Evolutionary conservation across 2,113 vertebrate genomes (phyloP), one percentile per base, ranked within the genome.

Genomic region (Pterophyllum scalare): DNA sequence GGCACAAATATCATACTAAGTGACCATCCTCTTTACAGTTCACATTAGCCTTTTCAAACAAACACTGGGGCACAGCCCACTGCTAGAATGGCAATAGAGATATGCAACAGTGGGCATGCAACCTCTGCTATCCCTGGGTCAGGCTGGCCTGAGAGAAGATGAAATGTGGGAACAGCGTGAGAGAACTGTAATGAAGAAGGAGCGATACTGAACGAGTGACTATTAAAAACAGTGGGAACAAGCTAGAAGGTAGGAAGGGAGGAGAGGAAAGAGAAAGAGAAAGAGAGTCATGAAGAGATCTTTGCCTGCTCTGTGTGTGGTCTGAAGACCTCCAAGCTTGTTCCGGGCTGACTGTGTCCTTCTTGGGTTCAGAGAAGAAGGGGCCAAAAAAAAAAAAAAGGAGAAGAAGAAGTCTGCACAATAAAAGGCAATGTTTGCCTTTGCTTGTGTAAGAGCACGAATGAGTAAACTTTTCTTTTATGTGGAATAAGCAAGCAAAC

Each of bases 271-370:
- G 67, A 83, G 88, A 81, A 84, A 88, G 81, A 88, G 84, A 78
- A 74, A 84, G 52, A 89, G 88, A 89, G 87, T 40, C 58, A 75
- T 67, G n/a, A 84, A 79, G 86, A 80, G 87, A 89, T 84, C 77
- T 54, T 82, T 49, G 75, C 64, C 83, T 81, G 74, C 95, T 91
- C 89, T 84, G 90, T 96, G 96, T 96, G 96, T 96, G 96, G 95
- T 96, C 95, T 82, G 59, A 87, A 88, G 94, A 95, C 95, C 95
- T 94, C 95, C 93, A 93, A 88, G 92, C 87, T 93, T 87, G 92
- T 94, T 95, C 90, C 84, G 82, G 94, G 91, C 89, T 94, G 93
- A 94, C 89, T 89, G 87, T 24, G 81, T 83, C 83, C 89, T 95
- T 95, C 92, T 93, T 87, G 84, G 90, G 91, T 82, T 92, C 89